A percentile compares a stretch with the other conserved stretches of the same genome.
phyloP scores from a whole-genome alignment of 2,113 vertebrate species.

The Mirza zaza region DNA sequence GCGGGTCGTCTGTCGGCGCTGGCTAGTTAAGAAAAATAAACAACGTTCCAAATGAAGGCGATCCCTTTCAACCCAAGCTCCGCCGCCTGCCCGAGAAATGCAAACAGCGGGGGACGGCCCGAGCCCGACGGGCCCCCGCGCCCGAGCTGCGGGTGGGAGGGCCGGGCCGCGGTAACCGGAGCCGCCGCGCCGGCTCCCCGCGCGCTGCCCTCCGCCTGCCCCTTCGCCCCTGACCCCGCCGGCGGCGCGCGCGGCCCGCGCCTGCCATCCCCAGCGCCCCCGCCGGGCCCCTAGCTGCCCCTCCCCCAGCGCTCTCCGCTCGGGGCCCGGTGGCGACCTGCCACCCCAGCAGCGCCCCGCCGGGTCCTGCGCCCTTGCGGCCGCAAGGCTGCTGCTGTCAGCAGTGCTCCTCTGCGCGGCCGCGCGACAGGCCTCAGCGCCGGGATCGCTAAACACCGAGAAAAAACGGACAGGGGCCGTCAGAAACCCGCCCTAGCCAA shows the following conservation, averaged over 20 bases:
- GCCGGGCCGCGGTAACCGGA: conserved; percentile 72
- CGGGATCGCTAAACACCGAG: not conserved
- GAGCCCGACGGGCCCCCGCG: conserved; percentile 81
- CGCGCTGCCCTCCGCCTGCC: conserved; percentile 84
- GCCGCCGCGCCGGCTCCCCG: conserved; percentile 83
- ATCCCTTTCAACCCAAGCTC: conserved; percentile 84
- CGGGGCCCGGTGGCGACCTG: not conserved
- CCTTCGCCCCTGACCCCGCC: conserved; percentile 87
- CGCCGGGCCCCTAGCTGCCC: not conserved
- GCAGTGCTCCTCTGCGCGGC: not conserved
- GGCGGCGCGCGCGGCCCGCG: conserved; percentile 76
- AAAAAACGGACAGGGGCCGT: not conserved
- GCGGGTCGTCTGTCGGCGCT: conserved; percentile 83
- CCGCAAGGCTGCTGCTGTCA: not conserved
- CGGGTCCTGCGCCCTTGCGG: not conserved
- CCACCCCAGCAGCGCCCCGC: not conserved
- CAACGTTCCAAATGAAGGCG: conserved; percentile 86
- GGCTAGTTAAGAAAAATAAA: conserved; percentile 88
- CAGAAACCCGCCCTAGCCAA: not conserved
- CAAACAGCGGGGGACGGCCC: conserved; percentile 79
- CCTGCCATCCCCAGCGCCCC: conserved; percentile 75
- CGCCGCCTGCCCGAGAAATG: conserved; percentile 85
- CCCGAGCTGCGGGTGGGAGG: conserved; percentile 71
- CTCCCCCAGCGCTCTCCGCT: not conserved
- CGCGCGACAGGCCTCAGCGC: not conserved